Conservation (phyloP, 2,113 vertebrate species). For the Hoplias malabaricus region DNA sequence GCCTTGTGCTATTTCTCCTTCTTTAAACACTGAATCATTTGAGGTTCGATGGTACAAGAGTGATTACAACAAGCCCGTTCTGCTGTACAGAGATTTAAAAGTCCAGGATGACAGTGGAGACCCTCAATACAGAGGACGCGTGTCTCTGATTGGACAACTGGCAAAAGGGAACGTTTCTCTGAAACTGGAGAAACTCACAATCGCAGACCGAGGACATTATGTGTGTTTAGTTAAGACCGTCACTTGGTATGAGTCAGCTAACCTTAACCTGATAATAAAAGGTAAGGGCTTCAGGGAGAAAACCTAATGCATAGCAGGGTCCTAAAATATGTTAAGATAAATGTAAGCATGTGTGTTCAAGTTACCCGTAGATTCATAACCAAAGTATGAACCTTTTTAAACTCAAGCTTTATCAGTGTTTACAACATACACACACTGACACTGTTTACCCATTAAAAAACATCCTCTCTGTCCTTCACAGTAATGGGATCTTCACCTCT, state of each 20-base stretch:
- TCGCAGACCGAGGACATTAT: constrained; percentile 3
- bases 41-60: not conserved
- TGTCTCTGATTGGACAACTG: not conserved
- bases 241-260: not conserved
- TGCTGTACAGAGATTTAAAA: not conserved
- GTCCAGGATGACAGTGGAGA: constrained; percentile 7
- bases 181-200: not conserved
- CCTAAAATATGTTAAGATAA: too few species aligned
- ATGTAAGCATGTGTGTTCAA: too few species aligned
- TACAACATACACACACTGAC: too few species aligned
- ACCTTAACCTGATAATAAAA: not conserved
- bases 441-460: too few species aligned
- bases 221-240: not conserved
- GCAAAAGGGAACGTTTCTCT: not conserved
- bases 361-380: too few species aligned
- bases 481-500: not conserved
- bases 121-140: not conserved
- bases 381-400: too few species aligned
- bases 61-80: not conserved
- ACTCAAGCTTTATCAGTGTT: too few species aligned
- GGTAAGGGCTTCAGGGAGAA: not conserved
- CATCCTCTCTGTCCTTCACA: not conserved
- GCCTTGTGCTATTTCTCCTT: too few species aligned
- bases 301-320: not conserved
- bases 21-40: not conserved